Conservation (phyloP, 2,797 vertebrate genomes). For the Buceros bicornis region DNA sequence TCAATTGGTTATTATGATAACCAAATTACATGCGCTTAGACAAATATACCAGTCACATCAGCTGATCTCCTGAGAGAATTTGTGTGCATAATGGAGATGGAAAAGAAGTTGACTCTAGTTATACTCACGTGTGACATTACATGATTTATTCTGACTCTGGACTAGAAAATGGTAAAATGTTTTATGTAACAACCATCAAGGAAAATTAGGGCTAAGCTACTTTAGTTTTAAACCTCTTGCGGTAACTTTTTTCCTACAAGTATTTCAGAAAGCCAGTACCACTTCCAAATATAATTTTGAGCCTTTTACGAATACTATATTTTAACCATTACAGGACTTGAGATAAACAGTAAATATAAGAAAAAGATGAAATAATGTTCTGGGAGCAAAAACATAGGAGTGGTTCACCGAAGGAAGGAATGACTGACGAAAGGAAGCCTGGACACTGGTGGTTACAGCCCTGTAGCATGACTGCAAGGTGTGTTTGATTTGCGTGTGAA, state of each 20-base stretch:
- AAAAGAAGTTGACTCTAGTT: background rate
- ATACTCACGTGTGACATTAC: background rate
- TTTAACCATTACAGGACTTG: background rate
- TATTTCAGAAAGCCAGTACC: background rate
- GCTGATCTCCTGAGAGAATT: background rate
- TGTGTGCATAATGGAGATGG: background rate
- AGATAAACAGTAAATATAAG: background rate
- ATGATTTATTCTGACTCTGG: slow-evolving; percentile 41
- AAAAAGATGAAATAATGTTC: background rate
- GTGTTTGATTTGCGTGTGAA: background rate
- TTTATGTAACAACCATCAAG: slow-evolving; percentile 55
- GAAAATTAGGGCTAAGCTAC: slow-evolving; percentile 37
- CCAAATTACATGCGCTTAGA: background rate
- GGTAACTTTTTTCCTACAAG: background rate
- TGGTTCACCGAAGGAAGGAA: background rate
- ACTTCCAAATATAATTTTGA: background rate
- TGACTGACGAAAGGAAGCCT: background rate
- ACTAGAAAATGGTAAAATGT: slow-evolving; percentile 9
- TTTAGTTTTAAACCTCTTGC: slow-evolving; percentile 16
- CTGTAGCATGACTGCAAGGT: background rate
- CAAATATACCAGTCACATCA: background rate
- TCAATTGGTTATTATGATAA: background rate
- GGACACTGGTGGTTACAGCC: background rate
- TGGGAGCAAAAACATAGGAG: background rate
- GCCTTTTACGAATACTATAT: background rate